Percentiles rank a stretch among this genome's conserved stretches.
These are phyloP conservation scores for Pogoniulus pusillus DNA, from an alignment of 2,797 vertebrate species.

Conservation along the genomic window DNA sequence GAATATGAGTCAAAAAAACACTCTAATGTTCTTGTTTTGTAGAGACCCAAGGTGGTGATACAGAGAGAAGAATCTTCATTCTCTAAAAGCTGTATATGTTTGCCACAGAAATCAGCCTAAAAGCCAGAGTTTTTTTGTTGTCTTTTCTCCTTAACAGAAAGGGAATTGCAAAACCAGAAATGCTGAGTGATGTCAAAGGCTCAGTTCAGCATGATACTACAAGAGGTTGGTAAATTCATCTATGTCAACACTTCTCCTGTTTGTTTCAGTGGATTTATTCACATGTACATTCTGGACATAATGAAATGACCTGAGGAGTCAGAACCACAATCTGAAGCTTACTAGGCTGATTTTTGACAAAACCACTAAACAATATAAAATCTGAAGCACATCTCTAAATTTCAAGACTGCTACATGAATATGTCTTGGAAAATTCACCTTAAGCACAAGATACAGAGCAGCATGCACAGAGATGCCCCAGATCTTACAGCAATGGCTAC, in stretches of 20 bases:
- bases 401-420: background rate
- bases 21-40: background rate
- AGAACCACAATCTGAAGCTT: background rate
- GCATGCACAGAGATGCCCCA: rapidly evolving
- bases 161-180: background rate
- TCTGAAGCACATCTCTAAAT: background rate
- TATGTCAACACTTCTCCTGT: background rate
- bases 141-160: background rate
- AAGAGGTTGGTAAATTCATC: background rate
- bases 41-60: background rate
- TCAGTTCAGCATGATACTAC: background rate
- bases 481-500: background rate
- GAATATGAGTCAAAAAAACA: background rate
- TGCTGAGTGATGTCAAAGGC: background rate
- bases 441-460: background rate
- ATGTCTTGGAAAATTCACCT: background rate
- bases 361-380: background rate
- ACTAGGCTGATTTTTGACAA: background rate
- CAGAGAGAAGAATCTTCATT: background rate
- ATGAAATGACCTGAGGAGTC: background rate
- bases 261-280: background rate
- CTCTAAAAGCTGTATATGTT: rapidly evolving
- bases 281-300: rapidly evolving
- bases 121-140: background rate
- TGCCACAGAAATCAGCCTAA: background rate